A percentile compares a stretch with the other conserved stretches of the same genome.
Evolutionary conservation across 2,113 vertebrate genomes (phyloP).

Genomic region (Alaudala cheleensis): DNA sequence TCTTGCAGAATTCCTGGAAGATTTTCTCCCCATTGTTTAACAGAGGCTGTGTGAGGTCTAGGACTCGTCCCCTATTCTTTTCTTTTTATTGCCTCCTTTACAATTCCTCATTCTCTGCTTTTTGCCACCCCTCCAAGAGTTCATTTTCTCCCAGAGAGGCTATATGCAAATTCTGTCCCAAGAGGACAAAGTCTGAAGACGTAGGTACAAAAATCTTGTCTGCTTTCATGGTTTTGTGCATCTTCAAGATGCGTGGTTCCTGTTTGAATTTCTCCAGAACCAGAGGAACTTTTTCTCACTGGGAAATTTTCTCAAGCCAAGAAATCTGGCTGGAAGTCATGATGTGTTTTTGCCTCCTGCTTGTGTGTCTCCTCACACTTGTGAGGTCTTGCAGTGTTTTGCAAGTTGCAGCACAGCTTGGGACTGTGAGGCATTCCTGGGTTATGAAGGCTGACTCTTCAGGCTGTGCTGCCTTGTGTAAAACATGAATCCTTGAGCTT

Average conservation of each 20-base stretch:
- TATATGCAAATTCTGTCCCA: background rate
- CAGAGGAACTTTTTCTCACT: slow-evolving; percentile 7
- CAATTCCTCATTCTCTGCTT: slow-evolving; percentile 18
- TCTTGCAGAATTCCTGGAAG: slow-evolving; percentile 59
- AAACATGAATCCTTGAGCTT: background rate
- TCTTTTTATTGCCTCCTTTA: slow-evolving; percentile 25
- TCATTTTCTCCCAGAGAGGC: background rate
- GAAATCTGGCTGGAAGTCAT: background rate
- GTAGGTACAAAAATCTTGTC: background rate
- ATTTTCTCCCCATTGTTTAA: slow-evolving; percentile 63
- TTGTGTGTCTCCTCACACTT: background rate
- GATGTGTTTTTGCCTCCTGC: background rate
- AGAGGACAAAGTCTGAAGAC: background rate
- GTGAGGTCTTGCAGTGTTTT: background rate
- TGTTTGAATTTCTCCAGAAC: background rate
- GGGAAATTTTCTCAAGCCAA: background rate
- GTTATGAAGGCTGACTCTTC: background rate
- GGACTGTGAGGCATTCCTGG: background rate
- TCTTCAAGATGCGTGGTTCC: background rate
- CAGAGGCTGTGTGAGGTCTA: slow-evolving; percentile 68
- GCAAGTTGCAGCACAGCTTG: background rate
- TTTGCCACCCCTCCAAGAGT: background rate
- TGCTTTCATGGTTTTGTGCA: background rate
- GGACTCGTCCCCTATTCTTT: slow-evolving; percentile 39
- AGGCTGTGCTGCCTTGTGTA: background rate